Conservation (phyloP, 2,113 vertebrate species). For the Balaeniceps rex region DNA sequence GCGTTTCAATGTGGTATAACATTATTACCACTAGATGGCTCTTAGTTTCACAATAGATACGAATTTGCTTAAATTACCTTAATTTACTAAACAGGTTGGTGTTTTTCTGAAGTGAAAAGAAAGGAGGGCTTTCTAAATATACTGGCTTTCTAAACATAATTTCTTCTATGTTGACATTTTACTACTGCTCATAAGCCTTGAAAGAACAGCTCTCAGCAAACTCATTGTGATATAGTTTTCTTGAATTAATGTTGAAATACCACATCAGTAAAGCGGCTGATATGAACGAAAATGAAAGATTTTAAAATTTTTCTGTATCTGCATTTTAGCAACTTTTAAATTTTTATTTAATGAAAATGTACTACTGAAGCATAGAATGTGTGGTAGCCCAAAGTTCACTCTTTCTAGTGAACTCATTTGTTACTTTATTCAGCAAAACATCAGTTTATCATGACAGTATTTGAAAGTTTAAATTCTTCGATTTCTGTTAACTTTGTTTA, state of each 20-base stretch:
- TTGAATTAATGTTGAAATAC: not conserved
- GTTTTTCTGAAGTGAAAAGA: not conserved
- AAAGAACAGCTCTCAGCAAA: not conserved
- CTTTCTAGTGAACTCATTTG: not conserved
- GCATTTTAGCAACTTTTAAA: not conserved
- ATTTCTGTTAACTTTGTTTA: not conserved
- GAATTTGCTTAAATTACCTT: not conserved
- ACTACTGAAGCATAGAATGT: not conserved
- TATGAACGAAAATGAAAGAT: not conserved
- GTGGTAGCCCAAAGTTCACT: not conserved
- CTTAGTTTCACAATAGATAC: not conserved
- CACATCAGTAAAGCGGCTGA: not conserved
- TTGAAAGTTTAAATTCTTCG: not conserved
- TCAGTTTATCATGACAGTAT: not conserved
- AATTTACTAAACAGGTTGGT: not conserved
- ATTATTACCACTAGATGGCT: conserved; percentile 60
- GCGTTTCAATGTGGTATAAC: not conserved
- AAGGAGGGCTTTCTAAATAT: not conserved
- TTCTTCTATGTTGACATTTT: not conserved
- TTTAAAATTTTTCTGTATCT: not conserved
- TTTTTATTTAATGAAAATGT: not conserved
- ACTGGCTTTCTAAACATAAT: not conserved
- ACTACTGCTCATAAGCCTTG: not conserved
- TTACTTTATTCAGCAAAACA: not conserved
- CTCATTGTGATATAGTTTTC: not conserved